A percentile compares a stretch with the other conserved stretches of the same genome.
phyloP scores from a whole-genome alignment of 2,113 vertebrate species.

The Leptobrachium leishanense region DNA sequence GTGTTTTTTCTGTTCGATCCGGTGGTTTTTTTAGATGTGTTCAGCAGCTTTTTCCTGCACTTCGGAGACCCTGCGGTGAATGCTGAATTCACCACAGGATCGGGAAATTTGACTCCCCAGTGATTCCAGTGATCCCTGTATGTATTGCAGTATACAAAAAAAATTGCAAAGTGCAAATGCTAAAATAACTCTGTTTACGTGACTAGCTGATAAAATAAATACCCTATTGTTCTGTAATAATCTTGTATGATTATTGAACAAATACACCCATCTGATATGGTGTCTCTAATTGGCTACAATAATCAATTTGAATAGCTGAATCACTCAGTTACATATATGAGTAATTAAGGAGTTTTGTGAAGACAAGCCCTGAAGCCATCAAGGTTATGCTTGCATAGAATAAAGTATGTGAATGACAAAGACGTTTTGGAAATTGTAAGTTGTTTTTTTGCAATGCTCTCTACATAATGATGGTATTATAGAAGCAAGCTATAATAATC shows the following conservation, averaged over 20 bases:
- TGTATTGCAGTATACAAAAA: too few relatives aligned
- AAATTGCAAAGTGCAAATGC: too few relatives aligned
- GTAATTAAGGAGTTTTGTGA: constrained; percentile 27
- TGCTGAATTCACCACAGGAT: too few relatives aligned
- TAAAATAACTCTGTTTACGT: not conserved
- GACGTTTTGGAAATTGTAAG: not conserved
- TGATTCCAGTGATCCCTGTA: too few relatives aligned
- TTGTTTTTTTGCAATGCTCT: not conserved
- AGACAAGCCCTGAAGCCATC: constrained; percentile 37
- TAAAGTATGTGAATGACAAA: not conserved
- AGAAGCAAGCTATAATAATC: constrained; percentile 10
- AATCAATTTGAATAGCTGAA: constrained; percentile 10
- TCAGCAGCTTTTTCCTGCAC: too few relatives aligned
- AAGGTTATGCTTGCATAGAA: not conserved
- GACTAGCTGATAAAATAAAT: constrained; percentile 9
- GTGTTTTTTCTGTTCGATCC: too few relatives aligned
- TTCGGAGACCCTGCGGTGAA: too few relatives aligned
- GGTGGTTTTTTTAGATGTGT: too few relatives aligned
- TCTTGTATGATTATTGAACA: constrained; percentile 4
- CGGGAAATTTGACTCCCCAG: too few relatives aligned
- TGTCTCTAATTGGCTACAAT: constrained; percentile 9
- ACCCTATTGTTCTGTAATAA: not conserved
- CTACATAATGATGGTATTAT: not conserved
- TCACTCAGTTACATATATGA: constrained; percentile 11
- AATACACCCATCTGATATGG: constrained; percentile 16